Conservation (phyloP, 1,140 invertebrate species). For the Drepana arcuata region DNA sequence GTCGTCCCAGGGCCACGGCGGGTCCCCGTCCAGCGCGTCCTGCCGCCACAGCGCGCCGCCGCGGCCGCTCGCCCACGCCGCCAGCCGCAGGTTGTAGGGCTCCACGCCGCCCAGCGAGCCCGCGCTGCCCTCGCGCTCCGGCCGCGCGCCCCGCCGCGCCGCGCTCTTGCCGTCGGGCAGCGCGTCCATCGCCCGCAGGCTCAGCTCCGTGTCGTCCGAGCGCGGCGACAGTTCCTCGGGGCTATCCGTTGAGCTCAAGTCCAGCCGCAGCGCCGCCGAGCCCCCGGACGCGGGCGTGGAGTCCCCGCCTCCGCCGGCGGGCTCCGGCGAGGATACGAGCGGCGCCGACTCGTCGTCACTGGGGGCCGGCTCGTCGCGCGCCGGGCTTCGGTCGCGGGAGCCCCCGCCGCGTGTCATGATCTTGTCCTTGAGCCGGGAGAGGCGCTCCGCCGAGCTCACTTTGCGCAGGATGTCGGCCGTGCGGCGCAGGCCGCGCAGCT, state of each 20-base stretch:
- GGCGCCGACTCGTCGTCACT: slow-evolving; percentile 78
- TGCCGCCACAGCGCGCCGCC: slow-evolving; percentile 56
- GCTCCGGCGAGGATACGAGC: slow-evolving; percentile 49
- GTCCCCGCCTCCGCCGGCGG: slow-evolving; percentile 5
- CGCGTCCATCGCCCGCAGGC: slow-evolving; percentile 37
- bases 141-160: slow-evolving; percentile 29
- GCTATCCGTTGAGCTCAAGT: slow-evolving; percentile 1
- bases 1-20: slow-evolving; percentile 62
- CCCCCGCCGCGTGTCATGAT: slow-evolving; percentile 41
- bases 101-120: slow-evolving; percentile 42
- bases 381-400: slow-evolving; percentile 35
- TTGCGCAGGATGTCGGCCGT: slow-evolving; percentile 42
- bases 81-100: slow-evolving; percentile 57
- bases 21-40: slow-evolving; percentile 55
- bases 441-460: slow-evolving; percentile 48
- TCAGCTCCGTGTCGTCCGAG: slow-evolving; percentile 42
- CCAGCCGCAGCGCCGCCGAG: slow-evolving; percentile 3
- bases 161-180: slow-evolving; percentile 43
- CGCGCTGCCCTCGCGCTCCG: slow-evolving; percentile 23
- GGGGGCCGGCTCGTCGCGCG: slow-evolving; percentile 32
- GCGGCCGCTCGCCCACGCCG: slow-evolving; percentile 37
- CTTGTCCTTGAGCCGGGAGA: slow-evolving; percentile 52
- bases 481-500: slow-evolving; percentile 30
- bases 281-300: slow-evolving; percentile 10
- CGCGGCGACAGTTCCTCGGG: slow-evolving; percentile 37